These are phyloP conservation scores for Trachymyrmex cornetzi DNA, from an alignment of 1,140 invertebrate species.

Conservation along the genomic window DNA sequence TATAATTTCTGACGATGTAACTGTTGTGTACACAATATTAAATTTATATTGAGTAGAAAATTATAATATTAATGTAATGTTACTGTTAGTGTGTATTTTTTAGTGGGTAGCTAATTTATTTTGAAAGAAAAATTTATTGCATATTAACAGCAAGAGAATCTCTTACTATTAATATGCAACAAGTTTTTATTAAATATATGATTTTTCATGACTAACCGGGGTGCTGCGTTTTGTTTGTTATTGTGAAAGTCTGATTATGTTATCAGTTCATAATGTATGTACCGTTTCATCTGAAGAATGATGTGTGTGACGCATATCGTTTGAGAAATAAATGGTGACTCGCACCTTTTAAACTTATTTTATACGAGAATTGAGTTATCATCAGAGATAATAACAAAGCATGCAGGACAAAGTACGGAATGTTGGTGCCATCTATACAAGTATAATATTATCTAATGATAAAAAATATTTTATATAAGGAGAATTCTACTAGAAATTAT, in stretches of 20 bases:
- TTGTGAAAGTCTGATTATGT: not conserved
- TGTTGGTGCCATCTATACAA: not conserved
- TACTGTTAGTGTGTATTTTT: too few species aligned
- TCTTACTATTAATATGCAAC: not conserved
- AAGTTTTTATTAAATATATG: not conserved
- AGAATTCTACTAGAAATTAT: not conserved
- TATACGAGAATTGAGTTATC: not conserved
- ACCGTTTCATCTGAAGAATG: too few species aligned
- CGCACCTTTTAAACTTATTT: not conserved
- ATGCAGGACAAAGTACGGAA: not conserved
- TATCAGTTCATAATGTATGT: not conserved
- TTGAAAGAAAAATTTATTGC: too few species aligned
- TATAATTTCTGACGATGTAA: too few species aligned
- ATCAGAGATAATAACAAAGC: not conserved
- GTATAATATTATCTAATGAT: not conserved
- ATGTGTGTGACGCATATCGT: not conserved
- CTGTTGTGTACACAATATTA: too few species aligned
- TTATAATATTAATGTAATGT: too few species aligned
- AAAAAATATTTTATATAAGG: not conserved
- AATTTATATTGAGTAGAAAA: too few species aligned
- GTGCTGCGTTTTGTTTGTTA: not conserved
- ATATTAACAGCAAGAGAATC: not conserved
- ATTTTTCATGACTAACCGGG: not conserved
- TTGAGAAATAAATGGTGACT: not conserved
- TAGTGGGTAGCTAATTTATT: too few species aligned